These are phyloP conservation scores for Drosophila nr. perissopoda DNA, from an alignment of 2,888 invertebrate genomes.

Conservation along the genomic window DNA sequence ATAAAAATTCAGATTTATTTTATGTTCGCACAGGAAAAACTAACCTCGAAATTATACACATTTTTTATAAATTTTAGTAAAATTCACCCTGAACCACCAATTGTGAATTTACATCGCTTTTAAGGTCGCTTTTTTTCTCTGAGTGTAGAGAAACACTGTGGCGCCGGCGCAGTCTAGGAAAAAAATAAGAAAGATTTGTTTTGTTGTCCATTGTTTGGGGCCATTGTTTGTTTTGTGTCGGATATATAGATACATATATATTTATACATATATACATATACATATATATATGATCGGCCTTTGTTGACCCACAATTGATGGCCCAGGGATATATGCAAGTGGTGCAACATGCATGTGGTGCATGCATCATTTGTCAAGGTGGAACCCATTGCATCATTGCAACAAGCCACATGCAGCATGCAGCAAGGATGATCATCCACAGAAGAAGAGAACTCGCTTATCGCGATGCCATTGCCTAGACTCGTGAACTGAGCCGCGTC, in stretches of 20 bases:
- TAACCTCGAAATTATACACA: no score
- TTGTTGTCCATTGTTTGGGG: constrained; percentile 32
- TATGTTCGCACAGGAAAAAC: no score
- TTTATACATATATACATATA: not conserved
- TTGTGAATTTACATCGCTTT: no score
- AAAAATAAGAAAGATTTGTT: constrained; percentile 4
- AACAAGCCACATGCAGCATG: constrained; percentile 41
- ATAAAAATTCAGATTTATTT: no score
- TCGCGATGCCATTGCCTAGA: constrained; percentile 76
- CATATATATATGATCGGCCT: constrained; percentile 30
- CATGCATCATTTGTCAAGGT: constrained; percentile 44
- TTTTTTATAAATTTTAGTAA: no score
- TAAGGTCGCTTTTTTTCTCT: no score
- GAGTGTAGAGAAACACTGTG: constrained; percentile 4
- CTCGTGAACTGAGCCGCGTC: constrained; percentile 75
- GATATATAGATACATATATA: constrained; percentile 6
- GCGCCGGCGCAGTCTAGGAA: constrained; percentile 25
- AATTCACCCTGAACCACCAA: no score
- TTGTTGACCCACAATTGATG: constrained; percentile 61
- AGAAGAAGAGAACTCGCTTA: constrained; percentile 42
- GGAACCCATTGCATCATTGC: constrained; percentile 33
- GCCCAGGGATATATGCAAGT: constrained; percentile 38
- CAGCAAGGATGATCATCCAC: constrained; percentile 29
- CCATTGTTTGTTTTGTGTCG: constrained; percentile 49
- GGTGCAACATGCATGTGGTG: constrained; percentile 22